Base-by-base conservation (phyloP, 2,113 vertebrate species). In the Indri indri region DNA sequence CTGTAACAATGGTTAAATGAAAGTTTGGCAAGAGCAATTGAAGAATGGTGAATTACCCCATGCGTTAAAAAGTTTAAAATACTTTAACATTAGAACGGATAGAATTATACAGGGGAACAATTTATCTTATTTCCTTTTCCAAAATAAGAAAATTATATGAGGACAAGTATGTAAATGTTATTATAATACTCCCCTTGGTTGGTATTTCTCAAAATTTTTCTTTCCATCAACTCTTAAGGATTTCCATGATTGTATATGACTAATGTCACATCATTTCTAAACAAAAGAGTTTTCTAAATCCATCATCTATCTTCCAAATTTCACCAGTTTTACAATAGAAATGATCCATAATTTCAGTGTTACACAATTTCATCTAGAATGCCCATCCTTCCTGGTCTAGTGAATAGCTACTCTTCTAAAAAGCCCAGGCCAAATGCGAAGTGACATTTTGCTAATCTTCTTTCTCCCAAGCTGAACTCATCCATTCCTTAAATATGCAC, bases 61-160 rank as follows among this genome's bases (percentile, higher is more conserved):
- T 90, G 90, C 18, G n/a, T 86, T 93, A 57, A 90, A 82, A 71
- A 2, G 40, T 90, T 87, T 91, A 34, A 97, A 83, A 70, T 88
- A 88, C 32, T 90, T 93, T 61, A 97, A 81, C 50, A 84, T 88
- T 84, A 57, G 34, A 45, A 59, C 88, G 54, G 40, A 59, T 71
- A 88, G 23, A 92, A 94, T 85, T 92, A 79, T 70, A 84, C 4
- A 89, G 27, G 23, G 18, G 12, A 85, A 42, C 23, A 76, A 79
- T 88, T 66, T 79, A 91, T 65, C 16, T 90, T 90, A 88, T 80
- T 88, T 95, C 61, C 37, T 90, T 79, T 96, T 85, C 47, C 80
- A 81, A 94, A 91, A 91, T 83, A 68, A 57, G 47, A 92, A 93
- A 83, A 76, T 65, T 88, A 37, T 92, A 52, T 59, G 83, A 85